Base-by-base conservation (phyloP, 2,797 vertebrate species). In the Artibeus lituratus region DNA sequence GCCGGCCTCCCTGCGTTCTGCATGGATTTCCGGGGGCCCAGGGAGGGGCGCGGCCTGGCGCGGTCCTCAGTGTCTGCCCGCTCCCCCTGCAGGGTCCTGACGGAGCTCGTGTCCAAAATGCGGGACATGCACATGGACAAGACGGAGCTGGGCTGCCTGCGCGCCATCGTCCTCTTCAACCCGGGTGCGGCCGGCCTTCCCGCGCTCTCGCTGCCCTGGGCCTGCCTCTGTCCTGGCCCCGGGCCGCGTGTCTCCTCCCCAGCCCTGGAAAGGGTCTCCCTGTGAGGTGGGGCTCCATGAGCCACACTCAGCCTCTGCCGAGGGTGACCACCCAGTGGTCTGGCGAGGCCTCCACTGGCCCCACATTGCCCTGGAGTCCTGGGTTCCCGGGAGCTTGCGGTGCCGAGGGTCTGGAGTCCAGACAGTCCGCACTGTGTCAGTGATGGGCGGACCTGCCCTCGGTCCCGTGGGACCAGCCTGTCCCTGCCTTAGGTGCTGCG, bases 61-160 rank as follows among this genome's bases (percentile, higher is more conserved):
- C 2, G 32, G 47, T 11, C 18, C 5, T 0, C 1, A 29, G 49
- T 12, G 10, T 94, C 35, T 91, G 18, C 74, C 91, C 78, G 44
- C 94, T 62, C 90, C 49, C 87, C 84, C 80, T 62, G 32, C 98
- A 99, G 99, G 98, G 99, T 99, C 97, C 98, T 99, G 97, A 99
- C 99, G 62, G 99, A 99, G 76, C 98, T 99, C 62, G 99, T 99
- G 98, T 99, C 99, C 51, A 99, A 99, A 98, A 99, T 99, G 99
- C 98, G 99, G 97, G 99, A 99, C 98, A 99, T 99, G 99, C 99
- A 99, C 98, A 99, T 99, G 99, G 99, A 99, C 98, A 99, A 99
- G 99, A 99, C 99, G 0, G 99, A 99, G 98, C 98, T 99, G 97
- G 99, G 99, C 88, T 99, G 99, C 98, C 99, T 99, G 97, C 98